Evolutionary conservation across 2,113 vertebrate species (phyloP), one percentile per base, ranked within the genome.

Genomic region (Petaurus breviceps): DNA sequence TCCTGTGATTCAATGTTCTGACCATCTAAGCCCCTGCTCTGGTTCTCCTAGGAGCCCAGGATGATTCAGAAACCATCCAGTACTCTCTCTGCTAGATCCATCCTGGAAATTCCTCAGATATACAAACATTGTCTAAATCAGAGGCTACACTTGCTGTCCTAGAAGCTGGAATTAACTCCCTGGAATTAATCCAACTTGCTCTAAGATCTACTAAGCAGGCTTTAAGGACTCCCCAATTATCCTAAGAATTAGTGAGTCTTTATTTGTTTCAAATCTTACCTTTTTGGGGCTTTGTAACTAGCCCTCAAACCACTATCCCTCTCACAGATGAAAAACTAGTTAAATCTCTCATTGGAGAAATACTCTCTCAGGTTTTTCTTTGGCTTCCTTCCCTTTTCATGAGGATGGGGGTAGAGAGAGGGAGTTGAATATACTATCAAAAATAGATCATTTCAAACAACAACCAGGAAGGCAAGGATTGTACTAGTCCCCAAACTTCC

Each of bases 211-310:
- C 91, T 96, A 96, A 97, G 97, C 98, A 98, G 98, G 97, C 97
- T 97, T 98, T 96, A 98, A 98, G 97, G 97, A 98, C 97, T 98
- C 97, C 96, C 95, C 9, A 16, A 93, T 95, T 97, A 97, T 98
- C 96, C 94, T 95, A 97, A 96, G 97, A 98, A 98, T 50, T 92
- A 98, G 94, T 51, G 96, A 98, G 53, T 98, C 97, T 97, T 96
- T 97, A 22, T 97, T 97, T 96, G 93, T 90, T 97, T 54, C 96
- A 97, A 97, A 97, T 51, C 90, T 92, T 25, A 53, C 93, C 94
- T 97, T 98, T 96, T 96, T 31, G 2, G 54, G 95, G 90, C 90
- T 96, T 97, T 93, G 46, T 51, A 95, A 96, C 37, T 57, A 97
- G 92, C 94, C 93, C n/a, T 95, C 90, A 92, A 61, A 94, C 84